Percentiles rank a stretch among this genome's conserved stretches.
phyloP scores from a whole-genome alignment of 1,140 invertebrate genomes.

The Prorops nasuta region DNA sequence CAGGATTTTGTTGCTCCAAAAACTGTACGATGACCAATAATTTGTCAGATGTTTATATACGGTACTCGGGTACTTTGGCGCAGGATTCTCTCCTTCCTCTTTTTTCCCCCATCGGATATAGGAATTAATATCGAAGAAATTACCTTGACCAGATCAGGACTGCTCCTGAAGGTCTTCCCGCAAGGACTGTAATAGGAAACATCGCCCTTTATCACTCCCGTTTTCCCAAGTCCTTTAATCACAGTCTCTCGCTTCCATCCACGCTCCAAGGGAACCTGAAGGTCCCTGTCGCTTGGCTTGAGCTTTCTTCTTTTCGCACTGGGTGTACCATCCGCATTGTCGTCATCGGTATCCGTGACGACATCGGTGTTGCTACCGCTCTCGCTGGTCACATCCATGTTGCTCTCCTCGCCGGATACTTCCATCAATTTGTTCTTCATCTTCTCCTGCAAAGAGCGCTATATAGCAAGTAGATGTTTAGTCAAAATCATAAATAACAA shows the following conservation, averaged over 20 bases:
- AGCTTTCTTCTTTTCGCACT: constrained; percentile 51
- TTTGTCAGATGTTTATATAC: too few relatives aligned
- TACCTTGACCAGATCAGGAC: constrained; percentile 72
- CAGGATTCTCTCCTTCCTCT: too few relatives aligned
- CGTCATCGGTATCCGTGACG: constrained; percentile 60
- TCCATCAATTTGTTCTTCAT: constrained; percentile 62
- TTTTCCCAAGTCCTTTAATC: constrained; percentile 79
- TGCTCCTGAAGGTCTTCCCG: constrained; percentile 73
- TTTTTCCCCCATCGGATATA: too few relatives aligned
- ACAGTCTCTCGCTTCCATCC: constrained; percentile 90
- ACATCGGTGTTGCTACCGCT: constrained; percentile 55
- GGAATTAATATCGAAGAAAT: too few relatives aligned
- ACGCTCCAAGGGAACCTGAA: constrained; percentile 72
- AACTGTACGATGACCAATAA: constrained; percentile 59
- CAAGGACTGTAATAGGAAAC: constrained; percentile 89
- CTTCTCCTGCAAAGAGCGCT: constrained; percentile 60
- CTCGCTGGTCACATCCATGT: constrained; percentile 55
- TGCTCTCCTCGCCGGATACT: constrained; percentile 58
- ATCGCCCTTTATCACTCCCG: constrained; percentile 77
- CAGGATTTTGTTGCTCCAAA: constrained; percentile 72
- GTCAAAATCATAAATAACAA: constrained; percentile 30
- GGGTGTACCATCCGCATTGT: constrained; percentile 48
- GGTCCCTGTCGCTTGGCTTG: constrained; percentile 59
- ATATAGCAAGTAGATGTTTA: constrained; percentile 40
- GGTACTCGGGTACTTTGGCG: too few relatives aligned